Base-by-base conservation (phyloP, 2,113 vertebrate species). In the Sterna hirundo region DNA sequence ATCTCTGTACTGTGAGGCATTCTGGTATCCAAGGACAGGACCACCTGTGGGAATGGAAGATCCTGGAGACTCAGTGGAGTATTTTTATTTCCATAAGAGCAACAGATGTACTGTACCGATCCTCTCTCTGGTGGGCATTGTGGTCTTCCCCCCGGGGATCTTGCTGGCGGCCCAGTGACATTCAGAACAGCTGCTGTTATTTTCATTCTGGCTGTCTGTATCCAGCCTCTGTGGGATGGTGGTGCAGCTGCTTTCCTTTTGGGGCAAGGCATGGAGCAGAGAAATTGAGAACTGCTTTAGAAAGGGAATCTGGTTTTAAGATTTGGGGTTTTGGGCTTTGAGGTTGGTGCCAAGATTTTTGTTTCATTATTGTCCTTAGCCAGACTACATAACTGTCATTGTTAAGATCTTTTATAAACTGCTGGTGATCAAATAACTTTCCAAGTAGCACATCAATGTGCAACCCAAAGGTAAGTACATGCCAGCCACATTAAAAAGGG, bases 141-240 rank as follows among this genome's bases (percentile, higher is more conserved):
- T 69, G 52, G 34, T 82, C 23, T 82, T 10, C 46, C 54, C 62
- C 17, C 6, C 1, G 2, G 71, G 65, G n/a, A 74, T 90, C 25
- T 32, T 76, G 23, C 70, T 72, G 47, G 36, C 10, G 2, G 62
- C 19, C 32, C 0, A 5, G 36, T 90, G 82, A 72, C 47, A 85
- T 71, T 68, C 72, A 79, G 64, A 97, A 81, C 86, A 92, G 86
- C 69, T 96, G 95, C 25, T 86, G 55, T 92, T 94, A 27, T 71
- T 94, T 94, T 91, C 22, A 7, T 84, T 91, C 65, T 75, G 55
- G 2, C 60, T 86, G 51, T 19, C 58, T 79, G 47, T 38, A 71
- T 46, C 23, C 86, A 94, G 26, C 44, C n/a, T 32, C 80, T 55
- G 23, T 60, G 78, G 69, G 61, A 86, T 75, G 47, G 26, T 4